Percentiles rank a stretch among this genome's conserved stretches.
phyloP scores from a whole-genome alignment of 1,140 invertebrate species.

The Scaptomyza pallida region DNA sequence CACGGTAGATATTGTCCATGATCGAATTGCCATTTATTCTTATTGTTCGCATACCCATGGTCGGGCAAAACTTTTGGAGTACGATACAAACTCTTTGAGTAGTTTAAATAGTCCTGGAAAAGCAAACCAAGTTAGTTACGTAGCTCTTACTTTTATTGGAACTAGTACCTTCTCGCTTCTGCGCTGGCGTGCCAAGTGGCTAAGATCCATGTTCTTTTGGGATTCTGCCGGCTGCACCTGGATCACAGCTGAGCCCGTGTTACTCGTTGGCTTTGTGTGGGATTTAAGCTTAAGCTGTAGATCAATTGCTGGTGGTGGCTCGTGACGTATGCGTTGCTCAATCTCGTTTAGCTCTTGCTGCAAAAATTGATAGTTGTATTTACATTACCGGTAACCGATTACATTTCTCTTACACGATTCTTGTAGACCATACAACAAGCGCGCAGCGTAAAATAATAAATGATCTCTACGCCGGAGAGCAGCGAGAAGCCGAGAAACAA shows the following conservation, averaged over 20 bases:
- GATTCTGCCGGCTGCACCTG: slow-evolving; percentile 45
- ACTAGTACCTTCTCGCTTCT: slow-evolving; percentile 62
- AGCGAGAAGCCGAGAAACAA: slow-evolving; percentile 90
- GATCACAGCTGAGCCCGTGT: slow-evolving; percentile 32
- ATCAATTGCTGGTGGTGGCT: slow-evolving; percentile 73
- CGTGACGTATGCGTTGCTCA: slow-evolving; percentile 66
- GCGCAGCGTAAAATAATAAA: slow-evolving; percentile 89
- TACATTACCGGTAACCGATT: too few relatives aligned
- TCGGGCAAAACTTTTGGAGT: slow-evolving; percentile 62
- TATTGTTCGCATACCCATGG: slow-evolving; percentile 38
- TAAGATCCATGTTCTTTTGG: not conserved
- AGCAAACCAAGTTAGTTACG: not conserved
- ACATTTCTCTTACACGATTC: slow-evolving; percentile 62
- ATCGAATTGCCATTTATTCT: slow-evolving; percentile 55
- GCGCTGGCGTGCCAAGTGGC: slow-evolving; percentile 38
- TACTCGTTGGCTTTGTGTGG: slow-evolving; percentile 30
- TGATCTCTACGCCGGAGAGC: slow-evolving; percentile 88
- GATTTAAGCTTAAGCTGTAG: slow-evolving; percentile 57
- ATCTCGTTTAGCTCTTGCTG: slow-evolving; percentile 80
- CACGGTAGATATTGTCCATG: slow-evolving; percentile 62
- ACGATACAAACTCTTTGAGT: slow-evolving; percentile 62
- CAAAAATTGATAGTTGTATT: not conserved
- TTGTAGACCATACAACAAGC: slow-evolving; percentile 87
- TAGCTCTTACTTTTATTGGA: too few relatives aligned
- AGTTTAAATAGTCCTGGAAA: slow-evolving; percentile 62